Evolutionary conservation across 2,113 vertebrate genomes (phyloP).

Genomic region (Pontoporia blainvillei): DNA sequence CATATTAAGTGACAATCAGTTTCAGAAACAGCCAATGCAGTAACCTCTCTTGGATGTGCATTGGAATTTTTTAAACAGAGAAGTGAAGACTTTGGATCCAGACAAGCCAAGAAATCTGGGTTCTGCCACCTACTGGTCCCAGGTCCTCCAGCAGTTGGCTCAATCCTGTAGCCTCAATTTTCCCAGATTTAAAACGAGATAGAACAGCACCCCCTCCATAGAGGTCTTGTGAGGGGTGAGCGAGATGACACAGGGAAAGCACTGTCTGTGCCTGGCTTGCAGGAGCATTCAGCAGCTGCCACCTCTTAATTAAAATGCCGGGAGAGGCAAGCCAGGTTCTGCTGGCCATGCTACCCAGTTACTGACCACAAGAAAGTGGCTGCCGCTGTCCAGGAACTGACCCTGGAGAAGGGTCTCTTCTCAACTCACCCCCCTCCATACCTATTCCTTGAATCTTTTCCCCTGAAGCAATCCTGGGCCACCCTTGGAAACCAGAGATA

Average conservation of each 20-base stretch:
- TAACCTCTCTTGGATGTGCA: not conserved
- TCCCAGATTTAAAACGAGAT: not conserved
- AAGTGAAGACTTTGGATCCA: not conserved
- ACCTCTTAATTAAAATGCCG: not conserved
- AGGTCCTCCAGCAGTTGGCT: not conserved
- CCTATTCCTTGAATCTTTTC: not conserved
- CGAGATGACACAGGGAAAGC: not conserved
- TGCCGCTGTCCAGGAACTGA: not conserved
- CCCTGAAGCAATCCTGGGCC: not conserved
- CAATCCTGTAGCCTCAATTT: not conserved
- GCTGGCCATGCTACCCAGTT: rapidly evolving
- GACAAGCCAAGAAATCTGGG: not conserved
- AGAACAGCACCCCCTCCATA: not conserved
- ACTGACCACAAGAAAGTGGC: not conserved
- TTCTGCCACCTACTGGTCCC: too few relatives aligned
- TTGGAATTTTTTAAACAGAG: not conserved
- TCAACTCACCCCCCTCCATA: rapidly evolving
- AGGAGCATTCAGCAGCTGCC: not conserved
- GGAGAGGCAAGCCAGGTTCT: not conserved
- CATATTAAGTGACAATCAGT: not conserved
- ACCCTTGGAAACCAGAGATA: not conserved
- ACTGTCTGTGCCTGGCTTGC: not conserved
- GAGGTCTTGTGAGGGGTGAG: rapidly evolving
- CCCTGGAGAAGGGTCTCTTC: not conserved
- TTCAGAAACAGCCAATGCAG: not conserved